Evolutionary conservation across 2,113 vertebrate genomes (phyloP).

Genomic region (Microcebus griseorufus): DNA sequence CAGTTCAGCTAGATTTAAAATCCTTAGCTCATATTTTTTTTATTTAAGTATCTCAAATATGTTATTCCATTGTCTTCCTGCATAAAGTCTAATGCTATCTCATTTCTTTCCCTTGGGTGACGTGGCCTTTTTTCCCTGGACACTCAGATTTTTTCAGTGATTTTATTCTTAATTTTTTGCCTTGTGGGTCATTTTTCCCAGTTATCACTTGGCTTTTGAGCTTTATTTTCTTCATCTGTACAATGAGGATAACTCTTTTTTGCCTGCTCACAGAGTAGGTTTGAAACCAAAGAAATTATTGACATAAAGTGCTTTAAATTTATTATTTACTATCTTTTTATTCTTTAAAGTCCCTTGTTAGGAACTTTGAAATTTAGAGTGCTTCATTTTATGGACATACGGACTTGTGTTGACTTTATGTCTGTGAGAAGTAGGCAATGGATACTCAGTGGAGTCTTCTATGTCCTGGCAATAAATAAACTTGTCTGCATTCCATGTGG

Average conservation of each 20-base stretch:
- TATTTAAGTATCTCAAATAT: neutral
- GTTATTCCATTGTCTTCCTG: neutral
- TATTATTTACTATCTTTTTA: neutral
- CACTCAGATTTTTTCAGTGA: neutral
- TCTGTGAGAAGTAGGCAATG: neutral
- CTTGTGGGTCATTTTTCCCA: neutral
- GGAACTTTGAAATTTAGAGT: constrained; percentile 8
- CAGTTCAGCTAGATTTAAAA: neutral
- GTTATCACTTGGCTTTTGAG: neutral
- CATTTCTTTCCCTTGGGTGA: constrained; percentile 9
- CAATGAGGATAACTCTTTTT: neutral
- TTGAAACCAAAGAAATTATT: neutral
- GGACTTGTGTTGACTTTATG: neutral
- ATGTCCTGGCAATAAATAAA: neutral
- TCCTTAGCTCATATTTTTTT: neutral
- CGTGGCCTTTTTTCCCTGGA: neutral
- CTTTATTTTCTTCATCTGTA: constrained; percentile 46
- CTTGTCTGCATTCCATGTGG: neutral
- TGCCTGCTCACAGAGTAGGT: neutral
- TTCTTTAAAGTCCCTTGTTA: neutral
- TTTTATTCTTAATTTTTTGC: neutral
- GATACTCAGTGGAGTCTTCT: neutral
- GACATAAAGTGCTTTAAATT: neutral
- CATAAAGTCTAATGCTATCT: neutral
- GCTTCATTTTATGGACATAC: neutral